Evolutionary conservation across 1,140 invertebrate genomes (phyloP).

Genomic region (Brachionus plicatilis): DNA sequence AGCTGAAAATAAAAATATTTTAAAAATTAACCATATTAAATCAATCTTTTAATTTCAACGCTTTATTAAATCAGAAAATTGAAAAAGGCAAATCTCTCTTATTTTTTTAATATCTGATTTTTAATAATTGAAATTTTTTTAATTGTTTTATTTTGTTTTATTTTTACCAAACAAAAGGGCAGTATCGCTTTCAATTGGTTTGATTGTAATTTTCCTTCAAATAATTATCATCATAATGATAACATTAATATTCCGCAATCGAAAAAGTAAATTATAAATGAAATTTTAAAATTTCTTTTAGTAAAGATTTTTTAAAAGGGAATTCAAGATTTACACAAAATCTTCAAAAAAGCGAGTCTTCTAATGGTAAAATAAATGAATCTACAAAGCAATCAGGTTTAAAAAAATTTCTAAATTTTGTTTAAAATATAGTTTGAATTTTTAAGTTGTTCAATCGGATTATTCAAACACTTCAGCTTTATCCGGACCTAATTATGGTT

Average conservation of each 20-base stretch:
- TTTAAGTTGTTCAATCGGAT: not conserved
- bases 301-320: too few species aligned
- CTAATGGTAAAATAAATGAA: not conserved
- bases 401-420: not conserved
- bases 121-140: too few species aligned
- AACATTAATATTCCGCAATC: not conserved
- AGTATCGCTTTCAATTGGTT: not conserved
- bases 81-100: too few species aligned
- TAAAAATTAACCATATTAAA: too few species aligned
- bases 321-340: not conserved
- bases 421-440: not conserved
- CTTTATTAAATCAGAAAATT: too few species aligned
- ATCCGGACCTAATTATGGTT: not conserved
- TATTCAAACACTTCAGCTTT: not conserved
- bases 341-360: not conserved
- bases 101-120: too few species aligned
- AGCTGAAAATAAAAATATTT: too few species aligned
- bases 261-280: not conserved
- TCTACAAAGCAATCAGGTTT: not conserved
- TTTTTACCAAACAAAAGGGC: not conserved
- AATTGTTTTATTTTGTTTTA: too few species aligned
- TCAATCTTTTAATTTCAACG: too few species aligned
- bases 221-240: conserved; percentile 8
- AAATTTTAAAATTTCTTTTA: not conserved
- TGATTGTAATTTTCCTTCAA: not conserved